These are phyloP conservation scores for Dorcus hopei DNA, from an alignment of 2,888 invertebrate genomes.

Conservation along the genomic window DNA sequence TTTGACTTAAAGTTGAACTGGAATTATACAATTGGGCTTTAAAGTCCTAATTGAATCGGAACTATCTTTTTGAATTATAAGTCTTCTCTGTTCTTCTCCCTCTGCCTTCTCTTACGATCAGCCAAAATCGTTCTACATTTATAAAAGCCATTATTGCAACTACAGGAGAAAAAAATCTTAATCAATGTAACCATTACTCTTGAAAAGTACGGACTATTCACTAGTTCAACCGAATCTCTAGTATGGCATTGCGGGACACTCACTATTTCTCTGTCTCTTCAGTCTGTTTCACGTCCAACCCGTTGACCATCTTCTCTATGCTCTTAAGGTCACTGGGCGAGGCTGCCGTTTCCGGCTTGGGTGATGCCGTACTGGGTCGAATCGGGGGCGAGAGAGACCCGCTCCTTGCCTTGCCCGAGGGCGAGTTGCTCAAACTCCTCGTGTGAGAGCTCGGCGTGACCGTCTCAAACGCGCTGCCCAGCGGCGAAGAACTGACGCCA, in stretches of 20 bases:
- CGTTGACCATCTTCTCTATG: conserved; percentile 97
- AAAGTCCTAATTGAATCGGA: no score
- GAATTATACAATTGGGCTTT: no score
- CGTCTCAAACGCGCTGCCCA: conserved; percentile 85
- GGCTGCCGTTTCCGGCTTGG: conserved; percentile 54
- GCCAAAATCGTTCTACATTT: no score
- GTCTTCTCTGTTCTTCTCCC: no score
- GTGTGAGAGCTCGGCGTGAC: conserved; percentile 76
- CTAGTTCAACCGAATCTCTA: neutral
- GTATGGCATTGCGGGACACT: conserved; percentile 15
- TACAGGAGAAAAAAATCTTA: neutral
- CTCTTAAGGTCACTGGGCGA: conserved; percentile 85
- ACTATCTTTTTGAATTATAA: no score
- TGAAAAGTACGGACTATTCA: conserved; percentile 3
- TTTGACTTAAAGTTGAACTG: no score
- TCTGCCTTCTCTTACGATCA: no score
- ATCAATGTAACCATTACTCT: neutral
- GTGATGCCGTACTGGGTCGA: conserved; percentile 58
- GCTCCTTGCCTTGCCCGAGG: conserved; percentile 51
- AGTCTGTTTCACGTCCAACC: conserved; percentile 77
- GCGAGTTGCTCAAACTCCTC: conserved; percentile 62
- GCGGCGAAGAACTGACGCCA: conserved; percentile 54
- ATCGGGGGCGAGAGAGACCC: conserved; percentile 54
- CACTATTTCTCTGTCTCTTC: conserved; percentile 45
- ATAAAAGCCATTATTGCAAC: no score